Percentiles rank a stretch among this genome's conserved stretches.
phyloP scores from a whole-genome alignment of 2,888 invertebrate species.

The Leptinotarsa haldemani region DNA sequence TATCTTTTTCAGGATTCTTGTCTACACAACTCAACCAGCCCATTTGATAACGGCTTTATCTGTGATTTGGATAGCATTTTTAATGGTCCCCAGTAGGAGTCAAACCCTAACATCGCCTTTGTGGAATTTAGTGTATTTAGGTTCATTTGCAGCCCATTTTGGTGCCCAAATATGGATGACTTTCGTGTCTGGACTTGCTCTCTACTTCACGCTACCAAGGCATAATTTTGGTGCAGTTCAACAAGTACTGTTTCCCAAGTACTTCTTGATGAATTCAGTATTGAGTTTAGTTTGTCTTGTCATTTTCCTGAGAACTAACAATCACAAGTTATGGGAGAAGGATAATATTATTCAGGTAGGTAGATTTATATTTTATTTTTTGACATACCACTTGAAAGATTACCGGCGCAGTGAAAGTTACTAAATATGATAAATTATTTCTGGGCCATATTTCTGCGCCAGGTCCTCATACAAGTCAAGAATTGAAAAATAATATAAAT shows the following conservation, averaged over 20 bases:
- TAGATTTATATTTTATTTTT: conserved; percentile 2
- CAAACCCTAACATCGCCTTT: conserved; percentile 62
- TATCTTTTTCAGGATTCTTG: conserved; percentile 73
- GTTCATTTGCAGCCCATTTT: conserved; percentile 83
- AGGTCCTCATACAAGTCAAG: background rate
- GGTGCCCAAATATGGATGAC: conserved; percentile 95
- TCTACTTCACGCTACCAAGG: conserved; percentile 87
- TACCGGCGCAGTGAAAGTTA: background rate
- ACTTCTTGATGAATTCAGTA: conserved; percentile 82
- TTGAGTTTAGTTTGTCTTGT: conserved; percentile 80
- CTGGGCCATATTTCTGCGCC: background rate
- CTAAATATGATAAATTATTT: background rate
- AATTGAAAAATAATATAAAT: too few species aligned
- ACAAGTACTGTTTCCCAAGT: conserved; percentile 86
- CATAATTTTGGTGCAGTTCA: conserved; percentile 91
- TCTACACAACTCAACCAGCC: conserved; percentile 81
- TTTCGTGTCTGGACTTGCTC: conserved; percentile 86
- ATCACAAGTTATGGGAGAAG: conserved; percentile 64
- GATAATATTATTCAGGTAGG: conserved; percentile 70
- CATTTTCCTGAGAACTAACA: conserved; percentile 77
- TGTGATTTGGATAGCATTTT: conserved; percentile 68
- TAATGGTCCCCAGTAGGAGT: conserved; percentile 64
- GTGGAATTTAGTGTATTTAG: conserved; percentile 78
- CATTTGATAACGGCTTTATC: conserved; percentile 79
- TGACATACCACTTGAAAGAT: background rate